Evolutionary conservation across 2,888 invertebrate species (phyloP).

Genomic region (Seladonia tumulorum): DNA sequence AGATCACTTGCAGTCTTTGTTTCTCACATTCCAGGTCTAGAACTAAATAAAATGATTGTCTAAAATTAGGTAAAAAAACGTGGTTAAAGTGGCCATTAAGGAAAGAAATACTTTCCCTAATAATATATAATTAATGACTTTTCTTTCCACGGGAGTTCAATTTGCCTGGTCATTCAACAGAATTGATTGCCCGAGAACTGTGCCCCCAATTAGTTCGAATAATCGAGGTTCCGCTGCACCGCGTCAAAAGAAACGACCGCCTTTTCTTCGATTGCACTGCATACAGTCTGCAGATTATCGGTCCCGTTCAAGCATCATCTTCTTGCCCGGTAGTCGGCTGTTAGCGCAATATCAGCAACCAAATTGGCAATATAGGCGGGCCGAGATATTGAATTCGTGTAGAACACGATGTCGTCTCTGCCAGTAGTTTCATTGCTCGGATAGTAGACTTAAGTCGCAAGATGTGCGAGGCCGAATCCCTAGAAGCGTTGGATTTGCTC

Average conservation of each 20-base stretch:
- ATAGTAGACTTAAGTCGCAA: conserved; percentile 22
- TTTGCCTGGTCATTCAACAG: neutral
- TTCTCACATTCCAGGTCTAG: neutral
- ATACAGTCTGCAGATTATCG: conserved; percentile 38
- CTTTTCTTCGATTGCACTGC: conserved; percentile 19
- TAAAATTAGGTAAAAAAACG: neutral
- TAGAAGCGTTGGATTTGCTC: neutral
- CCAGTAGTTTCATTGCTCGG: conserved; percentile 37
- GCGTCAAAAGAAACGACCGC: conserved; percentile 8
- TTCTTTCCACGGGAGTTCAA: neutral
- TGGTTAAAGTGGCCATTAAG: neutral
- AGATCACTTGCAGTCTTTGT: neutral
- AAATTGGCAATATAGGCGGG: conserved; percentile 60
- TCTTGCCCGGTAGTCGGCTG: conserved; percentile 30
- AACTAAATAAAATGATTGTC: neutral
- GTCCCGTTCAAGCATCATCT: conserved; percentile 21
- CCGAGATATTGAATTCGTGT: conserved; percentile 53
- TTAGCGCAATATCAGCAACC: conserved; percentile 53
- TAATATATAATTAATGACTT: conserved; percentile 3
- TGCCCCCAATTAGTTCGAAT: conserved; percentile 7
- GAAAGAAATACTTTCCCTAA: neutral
- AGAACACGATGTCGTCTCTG: conserved; percentile 47
- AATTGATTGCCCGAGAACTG: neutral
- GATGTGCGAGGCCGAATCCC: neutral
- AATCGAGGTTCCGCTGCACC: neutral